Base-by-base conservation (phyloP, 2,888 invertebrate species). In the Onchidella celtica region DNA sequence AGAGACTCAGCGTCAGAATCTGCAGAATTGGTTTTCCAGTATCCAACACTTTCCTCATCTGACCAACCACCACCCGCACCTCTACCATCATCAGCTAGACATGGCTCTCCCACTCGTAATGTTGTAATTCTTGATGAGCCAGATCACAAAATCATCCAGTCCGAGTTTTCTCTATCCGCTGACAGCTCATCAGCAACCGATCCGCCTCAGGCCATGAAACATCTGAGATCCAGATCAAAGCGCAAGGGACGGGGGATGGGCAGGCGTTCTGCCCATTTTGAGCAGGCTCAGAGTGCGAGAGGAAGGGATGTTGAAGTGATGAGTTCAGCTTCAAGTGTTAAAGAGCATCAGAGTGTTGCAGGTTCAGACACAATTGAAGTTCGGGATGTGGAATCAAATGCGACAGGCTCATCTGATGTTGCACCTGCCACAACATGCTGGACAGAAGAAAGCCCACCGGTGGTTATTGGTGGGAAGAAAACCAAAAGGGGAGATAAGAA, bases 371-470 rank as follows among this genome's bases (percentile, higher is more conserved):
- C 59, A 34, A 57, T 36, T 21, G 21, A 73, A 73, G 38, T 73
- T 73, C 36, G 59, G 34, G 59, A 59, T 14, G 11, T 27, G 34
- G 61, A 61, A 61, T 38, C 73, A n/a, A 59, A 11, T 27, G 36
- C 34, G 14, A 36, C 38, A 36, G 38, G 57, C 11, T 36, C 34
- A 34, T 72, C 73, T 61, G 47, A 32, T 32, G 47, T n/a, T 11
- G 1, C 40, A 24, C 6, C 29, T 47, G 57, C 59, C 63, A 32
- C 61, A 24, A 32, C 63, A 61, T 79, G 79, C 47, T 72, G 72
- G 72, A 72, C 72, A 24, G 79, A 79, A 47, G 79, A 70, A 11
- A 36, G 14, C 40, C 59, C 79, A 2, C 27, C 17, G 29, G 69
- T 27, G 9, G 6, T 59, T 38, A 17, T 65, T n/a, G 0, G 32